Percentiles rank a stretch among this genome's conserved stretches.
These are phyloP conservation scores for Drosophila fulvimacula DNA, from an alignment of 2,888 invertebrate genomes.

Conservation along the genomic window DNA sequence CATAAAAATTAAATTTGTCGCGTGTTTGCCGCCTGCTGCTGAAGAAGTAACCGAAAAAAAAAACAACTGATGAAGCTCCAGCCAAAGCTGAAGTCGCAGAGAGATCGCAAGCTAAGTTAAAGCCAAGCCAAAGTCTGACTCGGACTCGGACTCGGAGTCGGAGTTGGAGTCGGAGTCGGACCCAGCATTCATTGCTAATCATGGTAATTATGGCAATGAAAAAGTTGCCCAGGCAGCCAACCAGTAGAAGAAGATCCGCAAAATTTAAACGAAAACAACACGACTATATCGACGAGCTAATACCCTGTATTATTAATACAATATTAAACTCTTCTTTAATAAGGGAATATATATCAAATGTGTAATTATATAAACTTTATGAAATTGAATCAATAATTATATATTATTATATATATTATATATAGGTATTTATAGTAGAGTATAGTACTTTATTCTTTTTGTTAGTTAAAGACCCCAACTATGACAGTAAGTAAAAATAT, in stretches of 20 bases:
- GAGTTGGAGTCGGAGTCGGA: constrained; percentile 19
- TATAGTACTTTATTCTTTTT: too few relatives aligned
- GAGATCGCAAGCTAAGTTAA: constrained; percentile 51
- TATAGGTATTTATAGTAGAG: too few relatives aligned
- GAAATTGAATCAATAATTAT: too few relatives aligned
- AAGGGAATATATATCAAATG: too few relatives aligned
- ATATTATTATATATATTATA: too few relatives aligned
- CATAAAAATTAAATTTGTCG: constrained; percentile 77
- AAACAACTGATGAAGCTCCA: constrained; percentile 25
- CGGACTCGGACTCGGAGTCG: constrained; percentile 23
- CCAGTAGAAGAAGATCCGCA: constrained; percentile 29
- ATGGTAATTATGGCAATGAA: constrained; percentile 82
- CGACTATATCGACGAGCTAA: background rate
- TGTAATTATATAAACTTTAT: too few relatives aligned
- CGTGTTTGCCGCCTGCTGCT: constrained; percentile 78
- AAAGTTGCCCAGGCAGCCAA: constrained; percentile 63
- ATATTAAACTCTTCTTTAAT: too few relatives aligned
- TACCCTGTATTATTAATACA: constrained; percentile 17
- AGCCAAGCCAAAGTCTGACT: constrained; percentile 34
- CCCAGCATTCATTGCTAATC: constrained; percentile 75
- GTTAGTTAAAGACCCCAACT: too few relatives aligned
- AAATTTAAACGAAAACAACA: background rate
- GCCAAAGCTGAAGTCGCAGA: constrained; percentile 29
- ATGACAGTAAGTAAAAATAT: too few relatives aligned
- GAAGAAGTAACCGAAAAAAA: constrained; percentile 54